A percentile compares a stretch with the other conserved stretches of the same genome.
Evolutionary conservation across 1,140 invertebrate species (phyloP).

Genomic region (Hylaeus volcanicus): DNA sequence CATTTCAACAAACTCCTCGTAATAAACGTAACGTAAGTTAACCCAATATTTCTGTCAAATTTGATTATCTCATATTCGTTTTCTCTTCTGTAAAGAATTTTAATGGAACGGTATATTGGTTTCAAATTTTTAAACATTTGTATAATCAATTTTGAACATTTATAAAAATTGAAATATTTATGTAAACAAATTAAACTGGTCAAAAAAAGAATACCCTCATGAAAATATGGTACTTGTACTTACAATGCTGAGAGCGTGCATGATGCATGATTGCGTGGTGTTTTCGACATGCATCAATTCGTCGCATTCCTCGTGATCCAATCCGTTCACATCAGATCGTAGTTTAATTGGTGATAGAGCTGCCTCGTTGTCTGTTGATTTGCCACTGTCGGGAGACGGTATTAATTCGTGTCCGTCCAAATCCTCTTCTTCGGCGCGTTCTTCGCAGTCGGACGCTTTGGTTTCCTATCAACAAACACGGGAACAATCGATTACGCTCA

Average conservation of each 20-base stretch:
- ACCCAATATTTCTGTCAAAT: not conserved
- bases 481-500: not conserved
- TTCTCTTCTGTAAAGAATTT: not conserved
- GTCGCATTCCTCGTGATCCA: conserved; percentile 75
- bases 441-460: conserved; percentile 72
- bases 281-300: conserved; percentile 76
- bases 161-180: no score
- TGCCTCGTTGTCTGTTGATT: conserved; percentile 78
- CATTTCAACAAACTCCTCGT: not conserved
- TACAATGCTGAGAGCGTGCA: conserved; percentile 82
- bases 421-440: conserved; percentile 72
- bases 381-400: conserved; percentile 76
- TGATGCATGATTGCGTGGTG: conserved; percentile 79
- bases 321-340: conserved; percentile 72
- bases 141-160: no score
- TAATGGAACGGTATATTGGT: no score
- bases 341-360: conserved; percentile 77
- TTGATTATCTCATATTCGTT: no score
- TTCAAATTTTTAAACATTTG: no score
- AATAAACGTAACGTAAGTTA: not conserved
- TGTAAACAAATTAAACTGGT: no score
- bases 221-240: conserved; percentile 66
- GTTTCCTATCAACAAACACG: conserved; percentile 55
- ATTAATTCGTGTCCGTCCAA: conserved; percentile 72
- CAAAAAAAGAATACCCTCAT: not conserved